Conservation (phyloP, 2,888 invertebrate species). For the Melinaea marsaeus region DNA sequence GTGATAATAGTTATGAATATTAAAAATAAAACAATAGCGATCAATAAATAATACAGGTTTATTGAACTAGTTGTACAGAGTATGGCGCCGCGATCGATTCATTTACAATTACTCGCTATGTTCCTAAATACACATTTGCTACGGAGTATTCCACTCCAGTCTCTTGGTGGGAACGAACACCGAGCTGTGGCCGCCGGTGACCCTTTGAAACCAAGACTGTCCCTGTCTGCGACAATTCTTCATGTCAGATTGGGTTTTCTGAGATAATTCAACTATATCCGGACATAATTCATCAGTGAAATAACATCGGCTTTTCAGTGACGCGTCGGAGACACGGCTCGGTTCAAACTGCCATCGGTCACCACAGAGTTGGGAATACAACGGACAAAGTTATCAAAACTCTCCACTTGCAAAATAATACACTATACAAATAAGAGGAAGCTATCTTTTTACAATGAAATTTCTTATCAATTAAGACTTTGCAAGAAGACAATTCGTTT, state of each 20-base stretch:
- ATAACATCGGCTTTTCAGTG: background rate
- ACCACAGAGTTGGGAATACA: background rate
- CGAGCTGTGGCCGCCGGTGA: slow-evolving; percentile 5
- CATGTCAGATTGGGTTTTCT: too few species aligned
- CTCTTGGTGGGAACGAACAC: slow-evolving; percentile 44
- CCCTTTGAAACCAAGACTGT: too few species aligned
- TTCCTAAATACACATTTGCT: slow-evolving; percentile 37
- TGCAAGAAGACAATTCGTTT: slow-evolving; percentile 7
- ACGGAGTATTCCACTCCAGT: slow-evolving; percentile 45
- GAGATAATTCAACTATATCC: background rate
- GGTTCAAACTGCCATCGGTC: slow-evolving; percentile 6
- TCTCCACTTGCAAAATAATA: background rate
- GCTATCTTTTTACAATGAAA: slow-evolving; percentile 1
- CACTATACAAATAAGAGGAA: background rate
- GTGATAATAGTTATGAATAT: too few species aligned
- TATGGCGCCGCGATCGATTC: slow-evolving; percentile 33
- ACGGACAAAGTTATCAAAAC: background rate
- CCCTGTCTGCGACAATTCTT: too few species aligned
- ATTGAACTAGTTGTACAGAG: slow-evolving; percentile 53
- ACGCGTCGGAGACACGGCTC: background rate
- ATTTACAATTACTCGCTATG: slow-evolving; percentile 26
- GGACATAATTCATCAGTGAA: too few species aligned
- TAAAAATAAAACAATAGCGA: slow-evolving; percentile 35
- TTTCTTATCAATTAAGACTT: background rate
- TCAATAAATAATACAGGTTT: slow-evolving; percentile 69